These are phyloP conservation scores for Bradypodion pumilum DNA, from an alignment of 2,797 vertebrate species.

Conservation along the genomic window DNA sequence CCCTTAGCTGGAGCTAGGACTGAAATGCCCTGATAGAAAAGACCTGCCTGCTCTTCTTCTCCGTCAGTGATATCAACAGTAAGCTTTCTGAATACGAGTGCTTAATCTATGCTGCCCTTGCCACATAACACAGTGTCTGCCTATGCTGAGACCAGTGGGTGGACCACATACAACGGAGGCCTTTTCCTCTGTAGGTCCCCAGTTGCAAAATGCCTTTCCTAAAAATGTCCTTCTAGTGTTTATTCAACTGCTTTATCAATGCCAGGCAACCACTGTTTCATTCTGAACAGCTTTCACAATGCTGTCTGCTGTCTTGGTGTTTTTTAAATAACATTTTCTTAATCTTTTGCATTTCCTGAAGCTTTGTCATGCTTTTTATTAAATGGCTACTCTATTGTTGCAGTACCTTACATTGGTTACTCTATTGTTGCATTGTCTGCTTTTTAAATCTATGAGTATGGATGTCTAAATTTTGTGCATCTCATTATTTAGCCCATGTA, in stretches of 20 bases:
- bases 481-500: no score
- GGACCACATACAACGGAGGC: not conserved
- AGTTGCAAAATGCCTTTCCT: not conserved
- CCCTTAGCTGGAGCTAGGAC: no score
- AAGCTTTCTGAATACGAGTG: not conserved
- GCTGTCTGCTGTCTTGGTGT: not conserved
- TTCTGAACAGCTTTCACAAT: not conserved
- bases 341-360: no score
- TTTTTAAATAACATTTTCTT: no score
- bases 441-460: no score
- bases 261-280: not conserved
- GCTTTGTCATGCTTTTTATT: no score
- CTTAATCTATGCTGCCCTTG: not conserved
- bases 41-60: not conserved
- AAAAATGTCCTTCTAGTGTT: not conserved
- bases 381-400: no score
- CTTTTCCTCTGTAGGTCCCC: not conserved
- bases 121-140: not conserved
- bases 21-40: not conserved
- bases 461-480: no score
- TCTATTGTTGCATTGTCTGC: no score
- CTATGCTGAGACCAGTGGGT: not conserved
- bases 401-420: no score
- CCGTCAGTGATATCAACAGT: not conserved
- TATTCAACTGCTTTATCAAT: not conserved